A percentile compares a stretch with the other conserved stretches of the same genome.
Conservation (phyloP, 2,113 vertebrate species). For the Rhinichthys klamathensis region DNA sequence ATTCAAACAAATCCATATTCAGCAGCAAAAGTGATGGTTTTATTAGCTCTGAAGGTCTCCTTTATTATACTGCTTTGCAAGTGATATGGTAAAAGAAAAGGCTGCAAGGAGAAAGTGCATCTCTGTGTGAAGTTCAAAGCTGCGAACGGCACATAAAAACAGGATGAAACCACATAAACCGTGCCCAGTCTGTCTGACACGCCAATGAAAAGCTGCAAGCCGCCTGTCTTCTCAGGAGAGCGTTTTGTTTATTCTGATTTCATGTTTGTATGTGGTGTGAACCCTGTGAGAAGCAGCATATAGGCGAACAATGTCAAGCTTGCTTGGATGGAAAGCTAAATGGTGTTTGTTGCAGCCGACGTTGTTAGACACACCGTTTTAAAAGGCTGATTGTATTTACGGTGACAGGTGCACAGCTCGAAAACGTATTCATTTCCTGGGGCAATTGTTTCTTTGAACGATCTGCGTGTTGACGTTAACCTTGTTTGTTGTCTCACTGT, state of each 20-base stretch:
- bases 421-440: constrained; percentile 30
- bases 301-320: constrained; percentile 14
- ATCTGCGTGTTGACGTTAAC: constrained; percentile 6
- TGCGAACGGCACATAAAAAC: neutral
- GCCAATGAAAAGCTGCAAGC: neutral
- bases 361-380: constrained; percentile 13
- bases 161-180: neutral
- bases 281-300: constrained; percentile 7
- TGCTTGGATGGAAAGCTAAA: constrained; percentile 23
- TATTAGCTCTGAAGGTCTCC: constrained; percentile 18
- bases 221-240: neutral
- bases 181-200: neutral
- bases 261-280: constrained; percentile 12
- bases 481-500: neutral
- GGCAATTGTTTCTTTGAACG: constrained; percentile 29
- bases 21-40: neutral
- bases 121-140: constrained; percentile 22
- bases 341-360: constrained; percentile 2
- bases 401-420: neutral
- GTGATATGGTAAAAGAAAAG: neutral
- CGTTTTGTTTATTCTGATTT: constrained; percentile 19
- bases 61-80: constrained; percentile 11
- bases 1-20: constrained; percentile 32
- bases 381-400: constrained; percentile 29
- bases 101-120: neutral